phyloP scores from a whole-genome alignment of 1,140 invertebrate species.

The Zaprionus ornatus region DNA sequence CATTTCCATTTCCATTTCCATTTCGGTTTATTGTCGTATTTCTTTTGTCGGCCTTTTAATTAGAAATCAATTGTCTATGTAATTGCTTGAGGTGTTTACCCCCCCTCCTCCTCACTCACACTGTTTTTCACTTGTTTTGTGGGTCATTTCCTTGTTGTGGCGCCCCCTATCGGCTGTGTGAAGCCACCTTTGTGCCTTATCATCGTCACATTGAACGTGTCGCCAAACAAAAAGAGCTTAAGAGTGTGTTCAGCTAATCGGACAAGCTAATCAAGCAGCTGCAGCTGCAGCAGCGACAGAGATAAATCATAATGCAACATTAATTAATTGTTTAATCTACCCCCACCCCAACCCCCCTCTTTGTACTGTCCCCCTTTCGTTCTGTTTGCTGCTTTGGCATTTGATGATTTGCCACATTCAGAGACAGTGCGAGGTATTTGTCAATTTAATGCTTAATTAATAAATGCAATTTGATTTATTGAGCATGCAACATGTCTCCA shows the following conservation, averaged over 20 bases:
- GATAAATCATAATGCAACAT: slow-evolving; percentile 58
- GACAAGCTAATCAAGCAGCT: slow-evolving; percentile 16
- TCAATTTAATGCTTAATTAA: slow-evolving; percentile 75
- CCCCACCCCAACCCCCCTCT: neutral
- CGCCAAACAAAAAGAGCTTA: slow-evolving; percentile 46
- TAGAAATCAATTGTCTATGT: slow-evolving; percentile 71
- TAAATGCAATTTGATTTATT: slow-evolving; percentile 73
- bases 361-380: neutral
- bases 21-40: slow-evolving; percentile 10
- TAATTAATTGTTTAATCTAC: slow-evolving; percentile 62
- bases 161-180: neutral
- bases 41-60: slow-evolving; percentile 50
- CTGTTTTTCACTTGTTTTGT: slow-evolving; percentile 1
- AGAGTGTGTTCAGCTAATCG: slow-evolving; percentile 51
- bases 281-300: neutral
- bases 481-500: slow-evolving; percentile 16
- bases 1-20: slow-evolving; percentile 34
- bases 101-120: neutral
- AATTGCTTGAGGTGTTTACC: slow-evolving; percentile 37
- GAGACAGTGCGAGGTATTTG: slow-evolving; percentile 21
- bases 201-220: slow-evolving; percentile 32
- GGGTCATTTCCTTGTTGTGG: slow-evolving; percentile 22
- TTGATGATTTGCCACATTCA: slow-evolving; percentile 46
- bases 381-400: neutral
- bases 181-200: slow-evolving; percentile 21